Conservation (phyloP, 2,113 vertebrate genomes). For the Taxidea taxus region DNA sequence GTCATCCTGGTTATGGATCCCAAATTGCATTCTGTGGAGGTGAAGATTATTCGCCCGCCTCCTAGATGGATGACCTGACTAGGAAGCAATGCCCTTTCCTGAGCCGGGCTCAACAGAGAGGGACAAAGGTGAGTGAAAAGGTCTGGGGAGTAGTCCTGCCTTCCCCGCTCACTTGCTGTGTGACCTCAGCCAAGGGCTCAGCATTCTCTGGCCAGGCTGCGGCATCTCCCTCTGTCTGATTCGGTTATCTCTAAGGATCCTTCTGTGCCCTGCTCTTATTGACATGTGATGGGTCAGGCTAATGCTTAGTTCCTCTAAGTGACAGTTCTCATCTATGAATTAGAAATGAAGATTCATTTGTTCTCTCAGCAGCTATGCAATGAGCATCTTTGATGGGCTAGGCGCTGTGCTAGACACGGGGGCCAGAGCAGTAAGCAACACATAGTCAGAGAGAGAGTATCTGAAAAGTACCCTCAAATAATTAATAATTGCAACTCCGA, state of each 20-base stretch:
- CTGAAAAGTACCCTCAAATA: background rate
- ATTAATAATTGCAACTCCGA: background rate
- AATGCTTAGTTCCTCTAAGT: background rate
- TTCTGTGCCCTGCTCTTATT: background rate
- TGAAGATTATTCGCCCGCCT: background rate
- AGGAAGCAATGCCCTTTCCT: background rate
- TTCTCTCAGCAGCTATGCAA: background rate
- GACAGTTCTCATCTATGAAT: background rate
- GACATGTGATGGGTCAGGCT: background rate
- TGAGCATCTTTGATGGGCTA: background rate
- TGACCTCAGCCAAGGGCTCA: background rate
- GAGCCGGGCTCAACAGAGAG: background rate
- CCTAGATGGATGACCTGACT: background rate
- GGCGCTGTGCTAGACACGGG: fast-evolving
- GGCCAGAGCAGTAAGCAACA: background rate
- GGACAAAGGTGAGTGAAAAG: background rate
- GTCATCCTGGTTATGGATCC: background rate
- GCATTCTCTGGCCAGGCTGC: background rate
- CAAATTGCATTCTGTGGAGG: background rate
- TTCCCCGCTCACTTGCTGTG: background rate
- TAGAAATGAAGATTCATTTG: background rate
- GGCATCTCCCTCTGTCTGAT: background rate
- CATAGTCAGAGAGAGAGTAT: background rate
- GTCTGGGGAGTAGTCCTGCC: background rate
- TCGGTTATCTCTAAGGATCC: background rate